A percentile compares a stretch with the other conserved stretches of the same genome.
Evolutionary conservation across 2,888 invertebrate genomes (phyloP).

Genomic region (Carterocephalus palaemon): DNA sequence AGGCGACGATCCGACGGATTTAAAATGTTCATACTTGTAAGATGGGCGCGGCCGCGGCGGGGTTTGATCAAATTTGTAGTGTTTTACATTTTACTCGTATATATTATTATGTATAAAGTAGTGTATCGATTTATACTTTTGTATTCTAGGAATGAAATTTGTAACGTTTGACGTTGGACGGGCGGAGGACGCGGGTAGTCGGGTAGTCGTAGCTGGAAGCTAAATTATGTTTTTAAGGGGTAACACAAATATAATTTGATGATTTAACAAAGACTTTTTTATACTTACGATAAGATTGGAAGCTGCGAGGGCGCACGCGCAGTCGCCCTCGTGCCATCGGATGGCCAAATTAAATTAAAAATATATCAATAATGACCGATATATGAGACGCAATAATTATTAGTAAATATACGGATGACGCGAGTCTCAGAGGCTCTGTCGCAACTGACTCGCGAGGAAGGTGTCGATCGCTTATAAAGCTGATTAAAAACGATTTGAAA

Average conservation of each 20-base stretch:
- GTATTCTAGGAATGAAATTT: slow-evolving; percentile 14
- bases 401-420: neutral
- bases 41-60: slow-evolving; percentile 29
- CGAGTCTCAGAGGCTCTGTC: too few species aligned
- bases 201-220: slow-evolving; percentile 19
- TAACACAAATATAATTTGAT: slow-evolving; percentile 1
- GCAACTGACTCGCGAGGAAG: slow-evolving; percentile 8
- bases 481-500: slow-evolving; percentile 15
- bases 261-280: slow-evolving; percentile 4
- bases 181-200: too few species aligned
- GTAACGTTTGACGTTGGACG: slow-evolving; percentile 11
- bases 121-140: slow-evolving; percentile 10
- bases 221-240: neutral
- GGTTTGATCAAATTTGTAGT: slow-evolving; percentile 22
- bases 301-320: slow-evolving; percentile 9
- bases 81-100: slow-evolving; percentile 24
- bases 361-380: too few species aligned
- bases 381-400: slow-evolving; percentile 19
- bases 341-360: slow-evolving; percentile 17
- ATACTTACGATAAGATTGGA: slow-evolving; percentile 8
- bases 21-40: slow-evolving; percentile 35
- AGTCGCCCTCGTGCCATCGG: slow-evolving; percentile 16
- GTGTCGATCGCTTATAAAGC: slow-evolving; percentile 23
- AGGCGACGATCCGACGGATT: slow-evolving; percentile 48
- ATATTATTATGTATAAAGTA: slow-evolving; percentile 13